A percentile compares a stretch with the other conserved stretches of the same genome.
These are phyloP conservation scores for Chrysocyon brachyurus DNA, from an alignment of 2,797 vertebrate species.

Conservation along the genomic window DNA sequence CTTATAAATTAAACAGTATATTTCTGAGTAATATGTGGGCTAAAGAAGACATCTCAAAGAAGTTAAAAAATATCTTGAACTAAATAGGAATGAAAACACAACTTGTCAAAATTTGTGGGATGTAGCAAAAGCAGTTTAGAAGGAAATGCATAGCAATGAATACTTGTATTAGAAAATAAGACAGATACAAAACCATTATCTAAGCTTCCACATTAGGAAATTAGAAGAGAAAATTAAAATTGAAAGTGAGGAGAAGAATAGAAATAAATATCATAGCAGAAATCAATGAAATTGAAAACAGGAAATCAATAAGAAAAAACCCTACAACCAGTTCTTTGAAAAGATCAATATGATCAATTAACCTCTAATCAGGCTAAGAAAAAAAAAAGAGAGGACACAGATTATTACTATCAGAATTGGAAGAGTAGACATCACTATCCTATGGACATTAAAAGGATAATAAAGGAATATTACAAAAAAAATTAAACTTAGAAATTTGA, in stretches of 20 bases:
- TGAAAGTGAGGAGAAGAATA: neutral
- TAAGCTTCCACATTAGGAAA: neutral
- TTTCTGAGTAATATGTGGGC: neutral
- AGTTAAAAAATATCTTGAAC: neutral
- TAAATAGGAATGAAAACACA: neutral
- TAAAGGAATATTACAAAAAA: neutral
- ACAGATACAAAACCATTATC: neutral
- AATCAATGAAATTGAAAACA: neutral
- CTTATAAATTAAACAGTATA: neutral
- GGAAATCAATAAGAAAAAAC: neutral
- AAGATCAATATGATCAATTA: neutral
- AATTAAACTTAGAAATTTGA: neutral
- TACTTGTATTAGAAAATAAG: neutral
- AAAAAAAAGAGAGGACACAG: neutral
- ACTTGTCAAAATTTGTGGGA: neutral
- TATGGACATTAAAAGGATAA: neutral
- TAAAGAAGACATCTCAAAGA: neutral
- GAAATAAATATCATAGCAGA: neutral
- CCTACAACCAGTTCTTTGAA: neutral
- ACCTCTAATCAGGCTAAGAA: neutral
- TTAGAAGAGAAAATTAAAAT: neutral
- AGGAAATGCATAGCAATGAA: neutral
- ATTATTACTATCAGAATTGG: neutral
- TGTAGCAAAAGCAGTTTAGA: neutral
- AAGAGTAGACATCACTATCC: neutral